These are phyloP conservation scores for Bellardia pandia DNA, from an alignment of 2,888 invertebrate species.

Conservation along the genomic window DNA sequence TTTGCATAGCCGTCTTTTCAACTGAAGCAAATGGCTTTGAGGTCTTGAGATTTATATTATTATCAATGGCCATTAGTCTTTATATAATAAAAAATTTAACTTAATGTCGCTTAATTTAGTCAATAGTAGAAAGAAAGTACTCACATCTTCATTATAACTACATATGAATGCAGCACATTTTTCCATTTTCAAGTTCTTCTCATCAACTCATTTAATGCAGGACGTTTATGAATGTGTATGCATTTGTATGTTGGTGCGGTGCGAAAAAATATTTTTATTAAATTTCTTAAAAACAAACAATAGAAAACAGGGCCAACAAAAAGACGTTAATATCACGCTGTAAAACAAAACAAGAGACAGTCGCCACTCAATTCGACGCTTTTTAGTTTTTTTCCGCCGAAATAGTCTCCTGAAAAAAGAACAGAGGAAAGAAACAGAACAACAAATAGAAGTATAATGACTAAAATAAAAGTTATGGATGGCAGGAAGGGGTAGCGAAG, in stretches of 20 bases:
- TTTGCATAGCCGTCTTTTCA: no score
- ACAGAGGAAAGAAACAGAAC: constrained; percentile 45
- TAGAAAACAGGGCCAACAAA: constrained; percentile 57
- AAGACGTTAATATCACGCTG: constrained; percentile 54
- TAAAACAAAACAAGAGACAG: constrained; percentile 69
- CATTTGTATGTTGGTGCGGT: background rate
- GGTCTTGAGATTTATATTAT: no score
- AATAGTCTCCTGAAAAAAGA: constrained; percentile 9
- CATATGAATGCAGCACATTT: constrained; percentile 31
- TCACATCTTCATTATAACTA: constrained; percentile 47
- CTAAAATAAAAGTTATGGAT: constrained; percentile 54
- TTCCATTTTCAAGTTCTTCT: background rate
- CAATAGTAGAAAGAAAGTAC: background rate
- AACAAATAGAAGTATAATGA: constrained; percentile 44
- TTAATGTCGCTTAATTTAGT: constrained; percentile 34
- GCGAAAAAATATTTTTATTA: constrained; percentile 27
- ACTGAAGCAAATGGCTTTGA: no score
- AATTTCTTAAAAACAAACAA: constrained; percentile 55
- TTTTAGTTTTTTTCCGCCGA: constrained; percentile 5
- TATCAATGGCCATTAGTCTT: background rate
- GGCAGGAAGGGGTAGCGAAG: background rate
- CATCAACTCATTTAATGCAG: background rate
- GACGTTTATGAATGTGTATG: background rate
- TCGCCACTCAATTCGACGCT: constrained; percentile 69
- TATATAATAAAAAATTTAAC: constrained; percentile 10